A percentile compares a stretch with the other conserved stretches of the same genome.
Conservation (phyloP, 1,140 invertebrate genomes). For the Cydia strobilella region DNA sequence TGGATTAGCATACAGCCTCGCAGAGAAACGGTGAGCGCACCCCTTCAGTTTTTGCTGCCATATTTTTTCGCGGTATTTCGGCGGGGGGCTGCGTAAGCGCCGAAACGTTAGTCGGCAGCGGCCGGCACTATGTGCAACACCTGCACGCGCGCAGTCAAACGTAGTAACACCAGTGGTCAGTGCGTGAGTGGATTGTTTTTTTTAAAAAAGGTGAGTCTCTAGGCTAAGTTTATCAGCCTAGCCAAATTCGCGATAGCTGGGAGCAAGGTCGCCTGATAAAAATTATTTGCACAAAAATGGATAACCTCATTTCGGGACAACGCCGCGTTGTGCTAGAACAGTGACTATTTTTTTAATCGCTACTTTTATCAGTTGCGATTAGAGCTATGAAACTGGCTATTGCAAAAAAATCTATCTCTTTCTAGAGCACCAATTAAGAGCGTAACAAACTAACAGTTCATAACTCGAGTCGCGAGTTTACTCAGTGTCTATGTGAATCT, state of each 20-base stretch:
- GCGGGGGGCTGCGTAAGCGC: constrained; percentile 64
- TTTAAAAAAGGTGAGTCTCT: constrained; percentile 58
- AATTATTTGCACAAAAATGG: constrained; percentile 78
- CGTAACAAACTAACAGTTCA: constrained; percentile 12
- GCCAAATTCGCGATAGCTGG: constrained; percentile 72
- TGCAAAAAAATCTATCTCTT: constrained; percentile 30
- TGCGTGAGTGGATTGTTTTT: constrained; percentile 61
- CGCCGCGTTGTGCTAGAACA: constrained; percentile 47
- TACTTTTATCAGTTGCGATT: constrained; percentile 33
- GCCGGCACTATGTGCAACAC: constrained; percentile 71
- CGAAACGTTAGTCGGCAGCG: constrained; percentile 62
- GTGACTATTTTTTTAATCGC: constrained; percentile 38
- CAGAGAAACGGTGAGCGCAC: constrained; percentile 59
- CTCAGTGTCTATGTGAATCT: constrained; percentile 17
- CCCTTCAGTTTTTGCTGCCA: constrained; percentile 74
- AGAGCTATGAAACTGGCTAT: constrained; percentile 23
- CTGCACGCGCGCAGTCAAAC: constrained; percentile 47
- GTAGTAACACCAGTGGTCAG: constrained; percentile 45
- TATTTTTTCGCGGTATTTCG: constrained; percentile 63
- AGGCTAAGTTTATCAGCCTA: constrained; percentile 53
- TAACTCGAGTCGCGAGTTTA: neutral
- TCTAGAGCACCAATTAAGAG: constrained; percentile 16
- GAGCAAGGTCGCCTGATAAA: constrained; percentile 76
- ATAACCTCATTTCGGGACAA: constrained; percentile 76
- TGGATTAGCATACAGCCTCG: constrained; percentile 77